Evolutionary conservation across 2,888 invertebrate species (phyloP).

Genomic region (Julus scandinavius): DNA sequence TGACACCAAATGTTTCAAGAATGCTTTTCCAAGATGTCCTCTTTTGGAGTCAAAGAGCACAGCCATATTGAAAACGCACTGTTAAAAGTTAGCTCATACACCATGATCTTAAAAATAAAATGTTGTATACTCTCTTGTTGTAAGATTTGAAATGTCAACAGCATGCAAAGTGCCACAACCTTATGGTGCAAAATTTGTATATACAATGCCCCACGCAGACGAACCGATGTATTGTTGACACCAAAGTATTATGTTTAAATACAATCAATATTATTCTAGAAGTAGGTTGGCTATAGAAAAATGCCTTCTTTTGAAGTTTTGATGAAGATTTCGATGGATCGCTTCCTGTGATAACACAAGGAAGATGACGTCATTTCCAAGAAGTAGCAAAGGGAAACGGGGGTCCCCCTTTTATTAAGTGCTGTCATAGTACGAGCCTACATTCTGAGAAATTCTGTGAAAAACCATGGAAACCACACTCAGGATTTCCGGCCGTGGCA

Average conservation of each 20-base stretch:
- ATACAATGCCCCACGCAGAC: too few species aligned
- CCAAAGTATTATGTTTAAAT: not conserved
- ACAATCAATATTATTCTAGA: not conserved
- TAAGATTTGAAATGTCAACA: too few species aligned
- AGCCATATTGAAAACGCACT: too few species aligned
- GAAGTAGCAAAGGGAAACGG: not conserved
- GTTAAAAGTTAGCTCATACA: too few species aligned
- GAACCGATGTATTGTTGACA: too few species aligned
- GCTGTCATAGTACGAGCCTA: not conserved
- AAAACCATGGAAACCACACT: not conserved
- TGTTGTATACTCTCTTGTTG: too few species aligned
- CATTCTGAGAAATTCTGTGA: conserved; percentile 13
- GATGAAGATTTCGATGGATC: not conserved
- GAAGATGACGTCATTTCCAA: conserved; percentile 10
- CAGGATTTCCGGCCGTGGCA: conserved; percentile 12
- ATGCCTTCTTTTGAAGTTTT: not conserved
- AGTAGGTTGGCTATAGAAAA: not conserved
- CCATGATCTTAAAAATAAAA: too few species aligned
- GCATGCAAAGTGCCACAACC: too few species aligned
- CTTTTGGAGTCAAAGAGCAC: too few species aligned
- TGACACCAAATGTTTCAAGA: too few species aligned
- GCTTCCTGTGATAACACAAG: not conserved
- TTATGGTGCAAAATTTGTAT: too few species aligned
- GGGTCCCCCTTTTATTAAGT: conserved; percentile 1
- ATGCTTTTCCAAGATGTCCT: too few species aligned